Base-by-base conservation (phyloP, 2,113 vertebrate genomes). In the Kryptolebias marmoratus region DNA sequence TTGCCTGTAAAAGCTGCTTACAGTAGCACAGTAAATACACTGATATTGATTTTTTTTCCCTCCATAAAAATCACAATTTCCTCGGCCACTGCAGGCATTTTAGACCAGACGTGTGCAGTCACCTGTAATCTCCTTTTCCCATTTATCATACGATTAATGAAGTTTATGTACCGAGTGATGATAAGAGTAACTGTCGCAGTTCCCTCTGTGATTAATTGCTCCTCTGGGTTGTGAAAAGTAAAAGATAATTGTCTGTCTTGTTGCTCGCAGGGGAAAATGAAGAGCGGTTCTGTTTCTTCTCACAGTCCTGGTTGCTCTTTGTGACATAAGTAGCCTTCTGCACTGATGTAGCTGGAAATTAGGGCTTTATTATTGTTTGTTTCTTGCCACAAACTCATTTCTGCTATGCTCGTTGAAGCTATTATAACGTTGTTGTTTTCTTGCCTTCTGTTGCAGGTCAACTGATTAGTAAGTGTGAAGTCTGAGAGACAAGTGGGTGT, bases 401-500 rank as follows among this genome's bases (percentile, higher is more conserved):
- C 9, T 30, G 27, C 13, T 28, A 0, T 68, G 48, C 54, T 73
- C 48, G 44, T 27, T 54, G n/a, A 62, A 70, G 57, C 57, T 11
- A 13, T 13, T 55, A 18, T 36, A 15, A 32, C 11, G 4, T 22
- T 59, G 2, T 42, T 71, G 27, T 71, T 60, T 75, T 71, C 36
- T 73, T 73, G 49, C 9, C 55, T 52, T 61, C 57, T 80, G 10
- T 60, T 61, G 14, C 16, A 65, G 39, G 71, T 57, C 55, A 73
- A 73, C 55, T 78, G 68, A 66, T 87, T 75, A 71, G 45, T 85
- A 80, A 79, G 79, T 73, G 64, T 65, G 75, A 86, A 71, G 22
- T 64, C 30, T 79, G 57, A 68, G 53, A 86, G 72, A 74, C 58
- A 36, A 45, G 77, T 80, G 45, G 83, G 77, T 11, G 59, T 79